These are phyloP conservation scores for Telmatochromis sp. DNA, from an alignment of 2,113 vertebrate species.

Conservation along the genomic window DNA sequence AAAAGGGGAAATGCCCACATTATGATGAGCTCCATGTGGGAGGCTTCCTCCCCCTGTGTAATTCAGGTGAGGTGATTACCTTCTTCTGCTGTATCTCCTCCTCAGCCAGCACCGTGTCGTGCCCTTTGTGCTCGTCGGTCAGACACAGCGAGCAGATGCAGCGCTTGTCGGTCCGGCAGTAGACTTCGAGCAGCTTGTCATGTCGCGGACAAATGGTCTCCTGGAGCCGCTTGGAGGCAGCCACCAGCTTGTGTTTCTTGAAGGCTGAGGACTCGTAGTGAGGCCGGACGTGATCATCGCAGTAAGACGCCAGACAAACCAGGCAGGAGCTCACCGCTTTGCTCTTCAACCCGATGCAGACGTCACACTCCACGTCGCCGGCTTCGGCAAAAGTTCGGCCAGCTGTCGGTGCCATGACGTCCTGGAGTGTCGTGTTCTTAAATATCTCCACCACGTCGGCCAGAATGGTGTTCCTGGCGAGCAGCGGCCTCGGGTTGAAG, in stretches of 20 bases:
- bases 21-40: background rate
- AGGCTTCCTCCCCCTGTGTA: background rate
- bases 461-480: slow-evolving; percentile 70
- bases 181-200: slow-evolving; percentile 73
- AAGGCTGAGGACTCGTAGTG: slow-evolving; percentile 88
- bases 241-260: slow-evolving; percentile 86
- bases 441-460: slow-evolving; percentile 73
- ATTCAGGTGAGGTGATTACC: slow-evolving; percentile 28
- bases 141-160: slow-evolving; percentile 75
- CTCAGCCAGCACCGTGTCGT: slow-evolving; percentile 66
- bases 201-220: slow-evolving; percentile 66
- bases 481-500: slow-evolving; percentile 67
- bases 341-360: slow-evolving; percentile 84
- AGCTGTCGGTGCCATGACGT: background rate
- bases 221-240: slow-evolving; percentile 59
- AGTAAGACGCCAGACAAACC: slow-evolving; percentile 93
- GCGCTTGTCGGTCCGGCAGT: slow-evolving; percentile 66
- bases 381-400: slow-evolving; percentile 38
- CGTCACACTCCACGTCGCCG: slow-evolving; percentile 77
- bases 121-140: slow-evolving; percentile 70
- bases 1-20: background rate
- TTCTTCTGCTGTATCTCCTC: slow-evolving; percentile 56
- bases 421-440: slow-evolving; percentile 36
- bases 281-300: slow-evolving; percentile 88
- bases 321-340: slow-evolving; percentile 88